Conservation (phyloP, 2,797 vertebrate genomes). For the Corythornis leucogaster region DNA sequence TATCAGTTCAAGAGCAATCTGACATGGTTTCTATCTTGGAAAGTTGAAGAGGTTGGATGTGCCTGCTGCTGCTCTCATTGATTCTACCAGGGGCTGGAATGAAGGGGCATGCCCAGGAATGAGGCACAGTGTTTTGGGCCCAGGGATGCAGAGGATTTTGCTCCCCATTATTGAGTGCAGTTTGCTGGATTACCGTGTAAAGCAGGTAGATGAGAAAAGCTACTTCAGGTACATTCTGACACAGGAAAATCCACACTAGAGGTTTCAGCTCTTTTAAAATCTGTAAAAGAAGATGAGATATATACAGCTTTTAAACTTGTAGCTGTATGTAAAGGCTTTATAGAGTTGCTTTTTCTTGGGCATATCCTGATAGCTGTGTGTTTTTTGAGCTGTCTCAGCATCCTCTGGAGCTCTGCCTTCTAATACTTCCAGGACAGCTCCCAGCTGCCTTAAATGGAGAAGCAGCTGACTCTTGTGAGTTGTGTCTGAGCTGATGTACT, state of each 20-base stretch:
- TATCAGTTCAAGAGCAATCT: not conserved
- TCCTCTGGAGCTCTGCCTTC: not conserved
- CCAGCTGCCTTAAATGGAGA: not conserved
- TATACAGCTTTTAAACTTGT: not conserved
- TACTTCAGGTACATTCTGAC: constrained; percentile 82
- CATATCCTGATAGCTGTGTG: not conserved
- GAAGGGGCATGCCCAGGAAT: not conserved
- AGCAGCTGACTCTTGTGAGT: not conserved
- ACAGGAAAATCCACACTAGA: constrained; percentile 83
- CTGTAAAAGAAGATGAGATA: constrained; percentile 54
- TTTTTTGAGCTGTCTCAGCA: not conserved
- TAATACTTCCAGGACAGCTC: not conserved
- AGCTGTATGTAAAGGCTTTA: not conserved
- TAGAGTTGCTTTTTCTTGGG: not conserved
- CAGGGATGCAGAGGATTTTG: not conserved
- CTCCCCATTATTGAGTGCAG: not conserved
- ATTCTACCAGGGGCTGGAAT: not conserved
- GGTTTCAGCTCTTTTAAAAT: constrained; percentile 83
- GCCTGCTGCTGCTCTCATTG: not conserved
- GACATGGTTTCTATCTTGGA: not conserved
- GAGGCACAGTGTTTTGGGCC: not conserved
- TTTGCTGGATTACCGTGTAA: constrained; percentile 75
- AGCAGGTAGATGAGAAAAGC: constrained; percentile 85
- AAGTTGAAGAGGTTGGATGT: not conserved
- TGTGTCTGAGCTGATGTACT: not conserved